phyloP scores from a whole-genome alignment of 2,888 invertebrate genomes.

The Melanophora roralis region DNA sequence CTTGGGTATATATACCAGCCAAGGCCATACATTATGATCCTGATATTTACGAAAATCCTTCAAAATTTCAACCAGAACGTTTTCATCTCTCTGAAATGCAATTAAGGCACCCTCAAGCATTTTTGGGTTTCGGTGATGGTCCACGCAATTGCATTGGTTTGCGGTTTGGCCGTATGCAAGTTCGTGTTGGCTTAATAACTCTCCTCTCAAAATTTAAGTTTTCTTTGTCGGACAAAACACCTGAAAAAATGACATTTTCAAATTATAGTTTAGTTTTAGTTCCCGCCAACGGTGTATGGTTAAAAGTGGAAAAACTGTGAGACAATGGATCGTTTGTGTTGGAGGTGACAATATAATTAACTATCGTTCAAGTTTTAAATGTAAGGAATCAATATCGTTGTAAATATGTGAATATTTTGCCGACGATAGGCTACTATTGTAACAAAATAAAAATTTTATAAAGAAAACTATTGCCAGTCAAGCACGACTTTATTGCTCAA shows the following conservation, averaged over 20 bases:
- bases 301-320: constrained; percentile 63
- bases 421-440: no score
- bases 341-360: background rate
- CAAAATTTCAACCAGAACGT: constrained; percentile 77
- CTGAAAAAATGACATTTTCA: constrained; percentile 60
- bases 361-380: no score
- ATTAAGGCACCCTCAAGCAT: constrained; percentile 70
- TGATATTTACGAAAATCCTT: constrained; percentile 76
- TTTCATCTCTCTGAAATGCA: constrained; percentile 71
- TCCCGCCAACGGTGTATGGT: constrained; percentile 63
- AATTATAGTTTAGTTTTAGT: constrained; percentile 50
- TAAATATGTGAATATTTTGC: no score
- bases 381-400: no score
- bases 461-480: no score
- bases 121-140: constrained; percentile 75
- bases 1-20: constrained; percentile 71
- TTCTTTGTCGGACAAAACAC: constrained; percentile 58
- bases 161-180: constrained; percentile 72
- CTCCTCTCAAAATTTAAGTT: constrained; percentile 67
- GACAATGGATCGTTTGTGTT: no score
- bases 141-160: constrained; percentile 72
- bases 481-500: no score
- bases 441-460: no score
- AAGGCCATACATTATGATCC: constrained; percentile 77
- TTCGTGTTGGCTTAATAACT: constrained; percentile 69